phyloP scores from a whole-genome alignment of 2,888 invertebrate species.

The Cerastis leucographa region DNA sequence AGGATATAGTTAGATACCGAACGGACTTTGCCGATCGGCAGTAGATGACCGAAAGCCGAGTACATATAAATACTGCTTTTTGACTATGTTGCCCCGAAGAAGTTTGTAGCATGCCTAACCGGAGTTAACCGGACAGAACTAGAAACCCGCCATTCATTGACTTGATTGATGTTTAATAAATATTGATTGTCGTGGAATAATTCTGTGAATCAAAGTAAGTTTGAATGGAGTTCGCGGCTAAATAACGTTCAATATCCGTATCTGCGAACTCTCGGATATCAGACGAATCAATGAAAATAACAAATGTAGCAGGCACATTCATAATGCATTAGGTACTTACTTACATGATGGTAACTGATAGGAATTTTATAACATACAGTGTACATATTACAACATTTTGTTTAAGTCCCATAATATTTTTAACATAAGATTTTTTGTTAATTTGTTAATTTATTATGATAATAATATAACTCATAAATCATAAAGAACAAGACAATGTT shows the following conservation, averaged over 20 bases:
- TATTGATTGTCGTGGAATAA: constrained; percentile 23
- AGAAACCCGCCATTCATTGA: constrained; percentile 11
- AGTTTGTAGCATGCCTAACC: neutral
- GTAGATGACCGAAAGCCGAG: neutral
- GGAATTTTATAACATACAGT: neutral
- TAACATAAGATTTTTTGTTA: no score
- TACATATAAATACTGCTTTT: no score
- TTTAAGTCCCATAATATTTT: no score
- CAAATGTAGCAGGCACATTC: neutral
- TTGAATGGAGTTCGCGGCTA: constrained; percentile 3
- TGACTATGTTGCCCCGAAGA: neutral
- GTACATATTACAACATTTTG: no score
- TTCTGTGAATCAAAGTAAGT: constrained; percentile 22
- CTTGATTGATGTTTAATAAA: constrained; percentile 33
- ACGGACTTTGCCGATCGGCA: neutral
- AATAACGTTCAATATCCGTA: constrained; percentile 7
- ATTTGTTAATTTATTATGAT: no score
- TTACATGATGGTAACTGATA: neutral
- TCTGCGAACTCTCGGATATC: neutral
- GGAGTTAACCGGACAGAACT: constrained; percentile 2
- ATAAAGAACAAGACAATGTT: constrained; percentile 15
- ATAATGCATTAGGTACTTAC: neutral
- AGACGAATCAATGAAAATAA: neutral
- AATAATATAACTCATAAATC: no score
- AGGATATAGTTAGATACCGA: neutral